Evolutionary conservation across 30 jellyfish, hydroid and myxozoan species (phyloP).

Genomic region (Aurelia sp.): DNA sequence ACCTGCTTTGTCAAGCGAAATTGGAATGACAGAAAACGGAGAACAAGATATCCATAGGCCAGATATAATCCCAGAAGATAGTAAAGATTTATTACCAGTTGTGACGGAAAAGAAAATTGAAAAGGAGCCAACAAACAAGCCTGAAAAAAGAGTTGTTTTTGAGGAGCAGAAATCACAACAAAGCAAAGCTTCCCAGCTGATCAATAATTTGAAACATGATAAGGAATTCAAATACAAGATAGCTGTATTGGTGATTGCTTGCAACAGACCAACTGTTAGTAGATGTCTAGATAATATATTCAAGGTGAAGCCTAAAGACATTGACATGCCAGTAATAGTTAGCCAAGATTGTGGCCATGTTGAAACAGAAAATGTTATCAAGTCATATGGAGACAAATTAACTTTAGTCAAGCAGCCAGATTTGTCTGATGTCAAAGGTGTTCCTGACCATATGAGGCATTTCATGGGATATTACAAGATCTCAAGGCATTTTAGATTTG

Average conservation of each 20-base stretch:
- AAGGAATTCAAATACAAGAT: conserved; percentile 28
- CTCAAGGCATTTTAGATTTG: conserved; percentile 93
- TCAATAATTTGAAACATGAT: not conserved
- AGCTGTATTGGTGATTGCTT: conserved; percentile 88
- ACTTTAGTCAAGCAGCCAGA: conserved; percentile 91
- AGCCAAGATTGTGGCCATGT: conserved; percentile 98
- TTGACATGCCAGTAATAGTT: conserved; percentile 87
- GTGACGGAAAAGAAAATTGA: not conserved
- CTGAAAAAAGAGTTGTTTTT: not conserved
- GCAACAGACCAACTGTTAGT: conserved; percentile 97
- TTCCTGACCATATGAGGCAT: conserved; percentile 83
- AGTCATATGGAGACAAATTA: conserved; percentile 85
- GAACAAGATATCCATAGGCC: not conserved
- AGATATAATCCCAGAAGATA: not conserved
- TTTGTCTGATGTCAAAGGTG: conserved; percentile 80
- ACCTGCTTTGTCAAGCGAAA: not conserved
- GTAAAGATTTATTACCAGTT: not conserved
- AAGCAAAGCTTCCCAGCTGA: not conserved
- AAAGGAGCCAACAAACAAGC: not conserved
- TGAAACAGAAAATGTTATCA: conserved; percentile 87
- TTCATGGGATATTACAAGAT: conserved; percentile 96
- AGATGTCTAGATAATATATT: conserved; percentile 90
- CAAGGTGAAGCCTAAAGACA: conserved; percentile 73
- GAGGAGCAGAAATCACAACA: not conserved
- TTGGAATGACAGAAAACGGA: not conserved